Conservation (phyloP, 1,140 invertebrate genomes). For the Drosophila prosaltans region DNA sequence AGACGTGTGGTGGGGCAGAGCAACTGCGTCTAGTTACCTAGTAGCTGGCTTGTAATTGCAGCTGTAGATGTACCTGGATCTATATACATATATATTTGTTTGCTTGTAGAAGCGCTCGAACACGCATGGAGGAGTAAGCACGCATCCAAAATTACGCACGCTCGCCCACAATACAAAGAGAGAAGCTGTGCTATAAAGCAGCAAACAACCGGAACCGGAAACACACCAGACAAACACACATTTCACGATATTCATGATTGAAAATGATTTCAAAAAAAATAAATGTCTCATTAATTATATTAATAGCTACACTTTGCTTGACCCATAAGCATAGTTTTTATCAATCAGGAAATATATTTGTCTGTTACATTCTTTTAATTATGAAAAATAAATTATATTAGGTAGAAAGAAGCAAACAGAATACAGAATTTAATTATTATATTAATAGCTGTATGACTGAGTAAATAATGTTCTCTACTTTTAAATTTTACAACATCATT, state of each 20-base stretch:
- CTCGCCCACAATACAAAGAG: constrained; percentile 31
- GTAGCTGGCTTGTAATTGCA: neutral
- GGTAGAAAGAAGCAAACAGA: too few species aligned
- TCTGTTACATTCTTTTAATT: too few species aligned
- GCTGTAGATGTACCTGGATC: neutral
- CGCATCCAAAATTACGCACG: constrained; percentile 66
- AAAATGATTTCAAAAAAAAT: neutral
- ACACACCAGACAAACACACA: constrained; percentile 45
- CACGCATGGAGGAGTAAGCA: constrained; percentile 62
- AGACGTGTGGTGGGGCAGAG: neutral
- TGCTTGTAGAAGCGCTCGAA: constrained; percentile 39
- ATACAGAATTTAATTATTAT: too few species aligned
- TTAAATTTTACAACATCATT: too few species aligned
- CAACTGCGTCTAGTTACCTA: constrained; percentile 2
- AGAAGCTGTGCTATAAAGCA: constrained; percentile 15
- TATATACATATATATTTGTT: neutral
- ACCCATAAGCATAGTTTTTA: neutral
- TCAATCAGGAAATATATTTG: neutral
- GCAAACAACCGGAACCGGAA: constrained; percentile 17
- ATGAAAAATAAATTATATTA: too few species aligned
- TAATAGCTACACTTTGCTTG: neutral
- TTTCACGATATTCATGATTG: neutral
- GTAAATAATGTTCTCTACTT: too few species aligned
- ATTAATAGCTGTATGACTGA: too few species aligned
- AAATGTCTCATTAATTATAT: neutral